Conservation (phyloP, 2,113 vertebrate species). For the Rhea pennata region DNA sequence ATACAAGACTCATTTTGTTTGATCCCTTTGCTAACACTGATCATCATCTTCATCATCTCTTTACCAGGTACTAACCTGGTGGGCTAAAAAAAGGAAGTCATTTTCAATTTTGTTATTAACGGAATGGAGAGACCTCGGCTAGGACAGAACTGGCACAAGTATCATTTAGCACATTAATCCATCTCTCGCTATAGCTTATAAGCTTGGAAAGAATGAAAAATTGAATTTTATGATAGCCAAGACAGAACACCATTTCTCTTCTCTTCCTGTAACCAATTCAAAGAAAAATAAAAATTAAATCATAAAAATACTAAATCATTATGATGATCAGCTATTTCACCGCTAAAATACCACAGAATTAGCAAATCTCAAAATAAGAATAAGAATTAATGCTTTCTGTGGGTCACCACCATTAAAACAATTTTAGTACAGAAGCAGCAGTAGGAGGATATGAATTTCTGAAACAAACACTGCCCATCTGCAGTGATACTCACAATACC, state of each 20-base stretch:
- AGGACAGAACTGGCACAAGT: not conserved
- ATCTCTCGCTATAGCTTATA: not conserved
- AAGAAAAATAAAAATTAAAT: not conserved
- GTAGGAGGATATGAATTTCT: not conserved
- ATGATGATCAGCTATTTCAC: not conserved
- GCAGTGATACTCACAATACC: not conserved
- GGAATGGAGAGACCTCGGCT: not conserved
- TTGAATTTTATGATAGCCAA: not conserved
- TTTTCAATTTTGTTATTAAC: not conserved
- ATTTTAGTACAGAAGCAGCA: not conserved
- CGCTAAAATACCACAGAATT: not conserved
- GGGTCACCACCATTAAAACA: not conserved
- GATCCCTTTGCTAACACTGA: not conserved
- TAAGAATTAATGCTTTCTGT: not conserved
- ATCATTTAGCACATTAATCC: not conserved
- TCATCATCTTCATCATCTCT: not conserved
- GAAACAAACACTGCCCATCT: not conserved
- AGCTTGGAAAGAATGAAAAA: not conserved
- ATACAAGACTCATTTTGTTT: not conserved
- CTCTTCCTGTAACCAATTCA: not conserved
- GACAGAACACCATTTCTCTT: not conserved
- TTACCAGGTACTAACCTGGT: not conserved
- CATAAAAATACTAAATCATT: not conserved
- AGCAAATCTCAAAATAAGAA: not conserved
- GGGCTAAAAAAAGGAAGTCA: not conserved